These are phyloP conservation scores for Nasonia vitripennis DNA, from an alignment of 1,140 invertebrate species.

Conservation along the genomic window DNA sequence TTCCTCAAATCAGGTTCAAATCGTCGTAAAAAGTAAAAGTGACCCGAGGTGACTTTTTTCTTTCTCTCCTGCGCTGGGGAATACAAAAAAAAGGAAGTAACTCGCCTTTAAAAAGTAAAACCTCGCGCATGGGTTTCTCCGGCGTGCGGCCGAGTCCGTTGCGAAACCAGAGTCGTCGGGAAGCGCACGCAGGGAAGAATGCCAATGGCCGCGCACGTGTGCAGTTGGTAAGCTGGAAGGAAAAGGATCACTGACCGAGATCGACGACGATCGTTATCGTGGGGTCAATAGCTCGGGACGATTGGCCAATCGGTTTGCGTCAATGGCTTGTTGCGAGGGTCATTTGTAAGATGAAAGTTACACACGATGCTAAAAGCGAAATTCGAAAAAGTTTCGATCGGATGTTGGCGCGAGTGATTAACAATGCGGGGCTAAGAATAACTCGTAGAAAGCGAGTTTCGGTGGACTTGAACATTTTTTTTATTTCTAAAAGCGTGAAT, in stretches of 20 bases:
- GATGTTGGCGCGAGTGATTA: neutral
- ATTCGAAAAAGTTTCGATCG: neutral
- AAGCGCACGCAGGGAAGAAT: constrained; percentile 3
- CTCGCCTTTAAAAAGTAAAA: constrained; percentile 62
- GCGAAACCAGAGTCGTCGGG: constrained; percentile 7
- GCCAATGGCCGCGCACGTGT: constrained; percentile 18
- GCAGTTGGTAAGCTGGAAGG: no score
- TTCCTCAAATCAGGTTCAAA: constrained; percentile 35
- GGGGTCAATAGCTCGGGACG: neutral
- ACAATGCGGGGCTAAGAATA: neutral
- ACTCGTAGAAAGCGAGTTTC: neutral
- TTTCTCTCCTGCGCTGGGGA: neutral
- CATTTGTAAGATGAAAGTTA: constrained; percentile 1
- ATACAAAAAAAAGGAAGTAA: constrained; percentile 40
- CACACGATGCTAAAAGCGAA: neutral
- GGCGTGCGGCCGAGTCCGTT: neutral
- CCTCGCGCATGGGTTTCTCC: constrained; percentile 56
- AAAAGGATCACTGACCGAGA: constrained; percentile 36
- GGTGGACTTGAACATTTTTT: neutral
- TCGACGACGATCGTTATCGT: neutral
- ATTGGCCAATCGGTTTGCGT: neutral
- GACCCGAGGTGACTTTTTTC: neutral
- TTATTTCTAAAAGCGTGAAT: neutral
- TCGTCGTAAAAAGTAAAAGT: constrained; percentile 46
- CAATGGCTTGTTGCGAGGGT: neutral